phyloP scores from a whole-genome alignment of 2,113 vertebrate species.

The Nothobranchius kuhntae region DNA sequence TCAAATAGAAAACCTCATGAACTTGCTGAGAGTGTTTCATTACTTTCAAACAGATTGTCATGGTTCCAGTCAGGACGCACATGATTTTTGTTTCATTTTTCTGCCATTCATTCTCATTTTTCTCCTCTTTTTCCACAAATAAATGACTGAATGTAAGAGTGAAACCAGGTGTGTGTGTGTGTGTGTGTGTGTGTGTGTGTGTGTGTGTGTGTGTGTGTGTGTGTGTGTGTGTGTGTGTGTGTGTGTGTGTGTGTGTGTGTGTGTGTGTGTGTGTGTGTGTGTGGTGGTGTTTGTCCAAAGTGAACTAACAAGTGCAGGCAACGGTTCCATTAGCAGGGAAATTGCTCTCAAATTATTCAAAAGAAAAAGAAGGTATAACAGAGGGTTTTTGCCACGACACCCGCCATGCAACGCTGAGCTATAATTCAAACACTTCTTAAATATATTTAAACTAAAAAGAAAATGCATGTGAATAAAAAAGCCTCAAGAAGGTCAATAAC shows the following conservation, averaged over 20 bases:
- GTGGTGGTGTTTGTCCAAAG: constrained; percentile 51
- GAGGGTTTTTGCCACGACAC: constrained; percentile 70
- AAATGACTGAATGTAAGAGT: constrained; percentile 75
- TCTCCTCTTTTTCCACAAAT: constrained; percentile 54
- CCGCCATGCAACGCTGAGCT: constrained; percentile 69
- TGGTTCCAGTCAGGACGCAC: constrained; percentile 71
- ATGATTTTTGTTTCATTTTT: constrained; percentile 69
- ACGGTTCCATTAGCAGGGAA: constrained; percentile 83
- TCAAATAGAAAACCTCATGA: constrained; percentile 58
- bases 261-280: constrained; percentile 45
- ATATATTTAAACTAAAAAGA: neutral
- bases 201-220: constrained; percentile 18
- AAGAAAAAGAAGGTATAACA: constrained; percentile 71
- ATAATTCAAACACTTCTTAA: constrained; percentile 43
- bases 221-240: constrained; percentile 38
- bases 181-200: constrained; percentile 29
- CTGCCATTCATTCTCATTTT: constrained; percentile 48
- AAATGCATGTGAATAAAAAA: neutral
- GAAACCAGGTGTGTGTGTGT: constrained; percentile 73
- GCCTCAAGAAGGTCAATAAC: constrained; percentile 26
- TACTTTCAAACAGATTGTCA: constrained; percentile 75
- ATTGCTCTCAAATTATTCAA: constrained; percentile 81
- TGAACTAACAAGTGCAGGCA: constrained; percentile 76
- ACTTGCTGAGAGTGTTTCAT: constrained; percentile 78
- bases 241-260: constrained; percentile 38